Base-by-base conservation (phyloP, 2,797 vertebrate genomes). In the Rhodeus uyekii region DNA sequence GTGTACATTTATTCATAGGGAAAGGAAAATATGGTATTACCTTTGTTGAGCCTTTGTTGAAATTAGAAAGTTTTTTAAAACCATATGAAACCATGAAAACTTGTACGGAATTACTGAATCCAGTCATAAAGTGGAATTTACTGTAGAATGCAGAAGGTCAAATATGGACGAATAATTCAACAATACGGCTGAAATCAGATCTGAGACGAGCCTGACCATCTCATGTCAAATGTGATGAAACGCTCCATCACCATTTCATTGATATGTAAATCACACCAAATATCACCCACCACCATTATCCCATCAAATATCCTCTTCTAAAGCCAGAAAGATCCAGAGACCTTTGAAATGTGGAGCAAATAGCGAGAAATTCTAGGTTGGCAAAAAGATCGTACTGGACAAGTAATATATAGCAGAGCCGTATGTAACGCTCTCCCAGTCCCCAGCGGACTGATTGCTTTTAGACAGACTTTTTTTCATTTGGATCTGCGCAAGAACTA, bases 181-280 rank as follows among this genome's bases (percentile, higher is more conserved):
- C 16, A 48, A 18, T 16, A 18, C 16, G n/a, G n/a, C n/a, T n/a
- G n/a, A n/a, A n/a, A n/a, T n/a, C 46, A 19, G 16, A 18, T 48
- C 60, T 81, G 46, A 75, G 44, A 60, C 34, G 58, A 65, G 48
- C 13, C 19, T 3, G 14, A 22, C 36, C 80, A 65, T 58, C 24
- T 68, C 48, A 24, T 58, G 72, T 58, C 27, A 76, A 12, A 76
- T 44, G 34, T 39, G 36, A 82, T 44, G 61, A 81, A 65, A 55
- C 36, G 36, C 9, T 34, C 55, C 65, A 76, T 44, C 18, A 36
- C 42, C 48, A 27, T 19, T 60, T 36, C 77, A 87, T 88, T 89
- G 87, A 86, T 84, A 84, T 87, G 88, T 82, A 86, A 89, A 88
- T 83, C 74, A 71, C 55, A 10, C 22, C 76, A 80, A 65, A 72